Evolutionary conservation across 2,888 invertebrate genomes (phyloP), one percentile per base, ranked within the genome.

Genomic region (Ephialtes manifestator): DNA sequence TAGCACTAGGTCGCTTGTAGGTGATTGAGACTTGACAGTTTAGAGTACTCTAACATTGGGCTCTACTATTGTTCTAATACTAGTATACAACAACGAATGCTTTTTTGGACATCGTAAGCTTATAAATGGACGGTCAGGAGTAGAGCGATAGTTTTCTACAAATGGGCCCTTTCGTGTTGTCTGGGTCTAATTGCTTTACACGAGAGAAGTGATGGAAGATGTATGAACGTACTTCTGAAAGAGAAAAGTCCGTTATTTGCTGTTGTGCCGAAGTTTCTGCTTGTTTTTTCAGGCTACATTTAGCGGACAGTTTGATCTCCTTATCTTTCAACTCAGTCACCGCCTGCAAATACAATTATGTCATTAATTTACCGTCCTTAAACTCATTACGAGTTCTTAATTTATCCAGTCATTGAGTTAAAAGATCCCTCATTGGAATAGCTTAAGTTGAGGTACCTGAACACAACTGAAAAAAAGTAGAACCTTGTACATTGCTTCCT

Each of bases 151-250:
- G n/a, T n/a, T n/a, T n/a, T n/a, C n/a, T n/a, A n/a, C n/a, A n/a
- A n/a, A n/a, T n/a, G n/a, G n/a, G n/a, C n/a, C n/a, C n/a, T n/a
- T n/a, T n/a, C n/a, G n/a, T n/a, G n/a, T n/a, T n/a, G n/a, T n/a
- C n/a, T n/a, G n/a, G n/a, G n/a, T n/a, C 31, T 51, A 82, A 71
- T 79, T 76, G 79, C 51, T 85, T 81, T 78, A 63, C 31, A 10
- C 31, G 43, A 13, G 18, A 48, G 13, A 48, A 53, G 31, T 48
- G 46, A 55, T n/a, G 81, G 68, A 65, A 58, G 60, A 78, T 48
- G 18, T 75, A 81, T 81, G 76, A 76, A 72, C 85, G 79, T 85
- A 85, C 85, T 82, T 85, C 63, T 39, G 55, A 67, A 70, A 79
- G 79, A 70, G 85, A 60, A 28, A 82, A 79, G 58, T 53, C 79